Evolutionary conservation across 2,797 vertebrate genomes (phyloP).

Genomic region (Anabas testudineus): DNA sequence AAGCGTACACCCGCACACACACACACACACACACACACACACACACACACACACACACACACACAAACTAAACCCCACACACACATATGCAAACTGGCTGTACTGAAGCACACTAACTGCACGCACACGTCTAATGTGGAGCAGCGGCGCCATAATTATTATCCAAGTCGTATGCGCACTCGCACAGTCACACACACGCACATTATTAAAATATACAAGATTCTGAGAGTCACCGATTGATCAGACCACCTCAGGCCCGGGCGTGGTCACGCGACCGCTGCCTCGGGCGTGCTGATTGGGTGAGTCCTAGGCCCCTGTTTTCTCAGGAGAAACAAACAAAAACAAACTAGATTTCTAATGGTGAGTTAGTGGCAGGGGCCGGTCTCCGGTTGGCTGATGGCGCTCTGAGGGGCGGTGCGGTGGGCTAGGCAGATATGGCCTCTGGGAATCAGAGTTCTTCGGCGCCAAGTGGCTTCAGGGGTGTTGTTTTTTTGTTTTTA

Average conservation of each 20-base stretch:
- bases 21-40: conserved; percentile 50
- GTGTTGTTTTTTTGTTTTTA: conserved; percentile 27
- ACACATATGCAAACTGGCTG: conserved; percentile 64
- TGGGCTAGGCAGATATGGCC: conserved; percentile 65
- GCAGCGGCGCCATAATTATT: conserved; percentile 81
- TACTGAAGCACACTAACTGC: conserved; percentile 76
- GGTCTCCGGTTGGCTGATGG: conserved; percentile 70
- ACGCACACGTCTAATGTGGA: conserved; percentile 71
- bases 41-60: conserved; percentile 35
- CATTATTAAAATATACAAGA: conserved; percentile 88
- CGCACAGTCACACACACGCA: conserved; percentile 44
- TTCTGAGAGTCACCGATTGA: conserved; percentile 81
- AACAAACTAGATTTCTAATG: conserved; percentile 81
- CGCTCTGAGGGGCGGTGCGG: conserved; percentile 53
- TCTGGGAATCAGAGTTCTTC: conserved; percentile 68
- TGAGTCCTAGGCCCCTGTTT: conserved; percentile 75
- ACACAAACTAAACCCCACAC: conserved; percentile 58
- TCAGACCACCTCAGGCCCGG: conserved; percentile 70
- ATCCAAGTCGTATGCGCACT: conserved; percentile 75
- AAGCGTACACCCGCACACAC: conserved; percentile 40
- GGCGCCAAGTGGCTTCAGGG: conserved; percentile 52
- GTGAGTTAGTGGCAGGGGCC: conserved; percentile 76
- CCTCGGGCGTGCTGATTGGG: conserved; percentile 65
- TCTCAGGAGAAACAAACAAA: conserved; percentile 75
- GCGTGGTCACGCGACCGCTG: conserved; percentile 60